Percentiles rank a stretch among this genome's conserved stretches.
Conservation (phyloP, 2,888 invertebrate genomes). For the Stramonita haemastoma region DNA sequence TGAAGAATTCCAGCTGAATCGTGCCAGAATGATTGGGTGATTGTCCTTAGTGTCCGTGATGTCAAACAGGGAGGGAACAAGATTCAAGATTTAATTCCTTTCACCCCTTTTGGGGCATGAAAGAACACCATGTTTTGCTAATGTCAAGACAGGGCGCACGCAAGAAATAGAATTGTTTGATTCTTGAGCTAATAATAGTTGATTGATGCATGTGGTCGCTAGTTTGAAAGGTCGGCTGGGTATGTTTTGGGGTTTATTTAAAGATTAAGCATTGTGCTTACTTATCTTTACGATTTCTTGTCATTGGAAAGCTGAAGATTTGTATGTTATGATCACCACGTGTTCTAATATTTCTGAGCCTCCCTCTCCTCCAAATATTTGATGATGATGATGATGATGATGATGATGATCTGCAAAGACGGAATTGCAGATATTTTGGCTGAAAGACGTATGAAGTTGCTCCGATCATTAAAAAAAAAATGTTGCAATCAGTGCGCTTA, state of each 20-base stretch:
- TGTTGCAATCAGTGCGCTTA: slow-evolving; percentile 9
- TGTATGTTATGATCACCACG: not conserved
- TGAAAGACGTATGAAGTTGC: not conserved
- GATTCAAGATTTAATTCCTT: not conserved
- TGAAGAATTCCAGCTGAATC: not conserved
- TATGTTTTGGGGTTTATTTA: not conserved
- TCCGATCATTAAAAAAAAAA: not conserved
- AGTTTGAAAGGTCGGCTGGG: not conserved
- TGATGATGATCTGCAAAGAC: not conserved
- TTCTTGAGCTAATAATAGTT: not conserved
- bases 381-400: not conserved
- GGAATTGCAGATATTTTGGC: not conserved
- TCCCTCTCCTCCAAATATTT: not conserved
- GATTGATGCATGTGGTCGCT: not conserved
- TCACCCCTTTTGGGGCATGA: no score
- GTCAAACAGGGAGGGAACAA: not conserved
- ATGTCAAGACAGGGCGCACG: not conserved
- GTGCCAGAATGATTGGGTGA: not conserved
- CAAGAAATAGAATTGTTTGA: not conserved
- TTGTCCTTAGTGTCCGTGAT: not conserved
- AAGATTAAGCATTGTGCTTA: not conserved
- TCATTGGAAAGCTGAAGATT: not conserved
- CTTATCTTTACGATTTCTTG: not conserved
- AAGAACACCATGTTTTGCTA: not conserved
- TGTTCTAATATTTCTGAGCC: not conserved